Base-by-base conservation (phyloP, 2,797 vertebrate genomes). In the Etheostoma perlongum region DNA sequence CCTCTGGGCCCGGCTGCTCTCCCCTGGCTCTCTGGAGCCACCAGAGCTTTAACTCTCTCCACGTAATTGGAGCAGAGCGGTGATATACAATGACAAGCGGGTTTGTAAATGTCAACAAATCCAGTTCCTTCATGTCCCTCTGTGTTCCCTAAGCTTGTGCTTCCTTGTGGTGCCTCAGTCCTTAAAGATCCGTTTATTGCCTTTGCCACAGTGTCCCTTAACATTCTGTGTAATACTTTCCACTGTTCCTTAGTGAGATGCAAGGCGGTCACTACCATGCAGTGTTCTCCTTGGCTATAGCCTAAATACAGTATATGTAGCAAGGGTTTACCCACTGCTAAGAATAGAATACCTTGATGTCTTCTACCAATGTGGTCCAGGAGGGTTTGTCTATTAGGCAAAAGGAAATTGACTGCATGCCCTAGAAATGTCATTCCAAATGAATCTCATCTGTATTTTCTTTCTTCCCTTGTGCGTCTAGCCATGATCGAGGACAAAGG, bases 401-500 rank as follows among this genome's bases (percentile, higher is more conserved):
- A 55, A 51, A 16, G 15, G 10, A 59, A 19, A 49, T 49, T 3
- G 21, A 27, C 57, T 21, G 4, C 1, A 11, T 2, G 6, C 6
- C 23, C 10, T 53, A 36, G 52, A 19, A 58, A 53, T 53, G 10
- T 52, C 1, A 9, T 12, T 30, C 13, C 6, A 18, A 53, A 44
- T 73, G 0, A 44, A 72, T 5, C 16, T 36, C 14, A 25, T 53
- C 25, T 57, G 14, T 18, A 1, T 52, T 51, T 73, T 72, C 36
- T 55, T 40, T 13, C 79, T 33, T 81, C 89, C 92, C 95, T 94
- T 94, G 86, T 83, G 78, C 68, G 66, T 19, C 81, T 92, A 96
- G 94, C 93, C 95, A 99, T 98, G 98, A 96, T 96, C 76, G 97
- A 99, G 94, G 97, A 99, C 93, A 98, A 98, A 94, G 96, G 97